A percentile compares a stretch with the other conserved stretches of the same genome.
Evolutionary conservation across 2,797 vertebrate species (phyloP).

Genomic region (Babyrousa celebensis): DNA sequence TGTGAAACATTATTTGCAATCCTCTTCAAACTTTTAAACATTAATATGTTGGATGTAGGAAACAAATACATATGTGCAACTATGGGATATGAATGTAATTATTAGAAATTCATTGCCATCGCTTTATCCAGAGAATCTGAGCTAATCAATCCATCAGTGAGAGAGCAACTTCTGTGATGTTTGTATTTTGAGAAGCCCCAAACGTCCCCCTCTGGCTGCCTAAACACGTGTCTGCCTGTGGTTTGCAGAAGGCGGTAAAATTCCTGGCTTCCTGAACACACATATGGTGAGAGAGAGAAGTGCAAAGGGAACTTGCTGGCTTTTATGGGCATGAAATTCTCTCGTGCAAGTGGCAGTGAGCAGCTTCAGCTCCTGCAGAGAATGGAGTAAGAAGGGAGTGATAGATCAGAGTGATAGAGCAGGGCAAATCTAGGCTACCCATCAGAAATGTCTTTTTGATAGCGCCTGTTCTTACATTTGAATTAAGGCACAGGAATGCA

Average conservation of each 20-base stretch:
- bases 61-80: background rate
- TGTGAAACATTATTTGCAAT: background rate
- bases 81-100: background rate
- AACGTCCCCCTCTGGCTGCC: background rate
- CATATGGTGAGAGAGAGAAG: background rate
- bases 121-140: constrained; percentile 9
- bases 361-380: background rate
- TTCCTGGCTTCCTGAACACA: background rate
- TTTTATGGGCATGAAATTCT: background rate
- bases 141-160: background rate
- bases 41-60: background rate
- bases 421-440: background rate
- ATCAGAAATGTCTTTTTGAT: background rate
- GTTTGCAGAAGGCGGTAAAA: background rate
- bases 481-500: background rate
- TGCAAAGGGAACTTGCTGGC: background rate
- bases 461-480: background rate
- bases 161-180: background rate
- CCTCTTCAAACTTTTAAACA: constrained; percentile 11
- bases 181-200: constrained; percentile 1
- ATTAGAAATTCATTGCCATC: background rate
- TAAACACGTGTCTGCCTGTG: background rate
- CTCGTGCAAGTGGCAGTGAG: too few species aligned
- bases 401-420: background rate
- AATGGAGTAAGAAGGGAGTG: background rate